Base-by-base conservation (phyloP, 2,888 invertebrate genomes). In the Eupithecia dodoneata region DNA sequence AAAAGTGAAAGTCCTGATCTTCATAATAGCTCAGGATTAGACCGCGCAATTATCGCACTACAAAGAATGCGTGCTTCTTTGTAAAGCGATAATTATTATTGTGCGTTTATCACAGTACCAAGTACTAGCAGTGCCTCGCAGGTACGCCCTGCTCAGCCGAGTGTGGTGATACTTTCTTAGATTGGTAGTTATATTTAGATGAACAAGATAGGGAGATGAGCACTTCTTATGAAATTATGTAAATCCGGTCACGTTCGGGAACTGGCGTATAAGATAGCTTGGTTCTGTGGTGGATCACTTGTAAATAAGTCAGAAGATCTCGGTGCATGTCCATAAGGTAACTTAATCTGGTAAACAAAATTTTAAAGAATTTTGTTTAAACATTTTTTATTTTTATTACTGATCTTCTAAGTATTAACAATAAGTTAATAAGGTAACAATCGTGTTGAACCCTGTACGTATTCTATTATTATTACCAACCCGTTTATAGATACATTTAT, bases 11-110 rank as follows among this genome's bases (percentile, higher is more conserved):
- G 78, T 49, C 44, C 45, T 71, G 72, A 69, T 78, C 52, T 74
- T 74, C 49, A 72, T 74, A 78, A 74, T 78, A 71, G 73, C 73
- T 41, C 72, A 76, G 76, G 74, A 78, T 78, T 74, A 74, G 73
- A 70, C 9, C 13, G 47, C 70, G 70, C 70, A 47, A 30, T 30
- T 30, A 30, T 30, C 78, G 71, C 71, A 67, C 30, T 30, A 30
- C 30, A 30, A 30, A 30, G 30, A 30, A 30, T 30, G 30, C 30
- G 30, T 30, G 30, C 30, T 63, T 75, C 78, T 69, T 76, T 76
- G 78, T 78, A 69, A 72, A 45, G 52, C 63, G 49, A 41, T 78
- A 76, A 78, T 72, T n/a, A n/a, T n/a, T n/a, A n/a, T n/a, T 74
- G 70, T 59, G 65, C 71, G 71, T 74, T 78, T 72, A 76, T 9